Evolutionary conservation across 2,888 invertebrate species (phyloP).

Genomic region (Meandrusa payeni): DNA sequence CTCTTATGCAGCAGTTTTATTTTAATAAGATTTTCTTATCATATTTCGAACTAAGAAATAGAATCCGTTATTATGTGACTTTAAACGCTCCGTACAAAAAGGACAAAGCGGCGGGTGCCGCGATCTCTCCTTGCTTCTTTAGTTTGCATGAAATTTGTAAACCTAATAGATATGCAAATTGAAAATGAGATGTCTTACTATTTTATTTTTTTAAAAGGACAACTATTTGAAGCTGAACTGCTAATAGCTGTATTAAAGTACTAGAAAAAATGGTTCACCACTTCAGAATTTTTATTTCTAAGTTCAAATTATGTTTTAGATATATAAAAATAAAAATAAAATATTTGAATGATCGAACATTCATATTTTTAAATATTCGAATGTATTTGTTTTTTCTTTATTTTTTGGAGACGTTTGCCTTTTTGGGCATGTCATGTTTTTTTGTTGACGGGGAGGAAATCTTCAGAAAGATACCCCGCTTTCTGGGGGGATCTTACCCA

Average conservation of each 20-base stretch:
- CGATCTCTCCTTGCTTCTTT: constrained; percentile 8
- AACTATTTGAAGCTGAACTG: background rate
- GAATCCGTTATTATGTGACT: constrained; percentile 12
- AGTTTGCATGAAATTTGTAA: constrained; percentile 21
- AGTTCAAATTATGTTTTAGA: too few species aligned
- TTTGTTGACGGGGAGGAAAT: too few species aligned
- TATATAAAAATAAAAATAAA: too few species aligned
- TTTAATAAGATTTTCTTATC: constrained; percentile 8
- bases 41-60: constrained; percentile 9
- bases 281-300: too few species aligned
- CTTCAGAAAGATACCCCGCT: too few species aligned
- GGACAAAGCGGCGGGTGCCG: constrained; percentile 5
- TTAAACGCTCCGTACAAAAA: constrained; percentile 14
- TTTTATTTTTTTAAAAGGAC: constrained; percentile 1
- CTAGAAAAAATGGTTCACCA: too few species aligned
- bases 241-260: background rate
- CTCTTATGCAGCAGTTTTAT: background rate
- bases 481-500: too few species aligned
- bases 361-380: too few species aligned
- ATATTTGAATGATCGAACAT: too few species aligned
- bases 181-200: constrained; percentile 12
- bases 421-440: too few species aligned
- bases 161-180: constrained; percentile 21
- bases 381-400: too few species aligned
- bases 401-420: too few species aligned